These are phyloP conservation scores for Anoplophora glabripennis DNA, from an alignment of 1,140 invertebrate species.

Conservation along the genomic window DNA sequence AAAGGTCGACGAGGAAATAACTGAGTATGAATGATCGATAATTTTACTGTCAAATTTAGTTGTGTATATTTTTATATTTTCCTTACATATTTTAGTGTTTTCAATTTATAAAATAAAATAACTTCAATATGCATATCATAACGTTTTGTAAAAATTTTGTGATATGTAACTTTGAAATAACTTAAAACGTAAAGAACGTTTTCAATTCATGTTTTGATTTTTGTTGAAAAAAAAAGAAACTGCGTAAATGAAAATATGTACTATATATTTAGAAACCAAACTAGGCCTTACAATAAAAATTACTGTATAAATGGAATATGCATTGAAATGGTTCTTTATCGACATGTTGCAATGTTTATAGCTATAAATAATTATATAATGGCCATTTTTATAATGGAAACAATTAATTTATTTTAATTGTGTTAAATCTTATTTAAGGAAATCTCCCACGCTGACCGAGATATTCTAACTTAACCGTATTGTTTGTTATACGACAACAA, in stretches of 20 bases:
- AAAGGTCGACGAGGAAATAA: slow-evolving; percentile 15
- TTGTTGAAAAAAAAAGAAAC: too few relatives aligned
- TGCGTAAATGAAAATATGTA: too few relatives aligned
- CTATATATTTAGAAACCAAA: too few relatives aligned
- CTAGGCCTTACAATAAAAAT: not conserved
- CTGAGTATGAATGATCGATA: too few relatives aligned
- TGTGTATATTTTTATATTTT: slow-evolving; percentile 20
- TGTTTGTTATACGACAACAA: too few relatives aligned
- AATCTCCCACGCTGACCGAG: too few relatives aligned
- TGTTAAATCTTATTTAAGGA: too few relatives aligned
- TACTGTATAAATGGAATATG: not conserved
- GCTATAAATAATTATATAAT: slow-evolving; percentile 7
- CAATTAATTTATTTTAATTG: too few relatives aligned
- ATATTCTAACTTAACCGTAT: too few relatives aligned
- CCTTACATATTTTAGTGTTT: not conserved
- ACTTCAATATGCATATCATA: slow-evolving; percentile 2
- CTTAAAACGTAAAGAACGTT: too few relatives aligned
- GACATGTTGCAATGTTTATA: slow-evolving; percentile 5
- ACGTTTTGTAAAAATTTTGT: slow-evolving; percentile 3
- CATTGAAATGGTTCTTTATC: not conserved
- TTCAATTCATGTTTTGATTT: too few relatives aligned
- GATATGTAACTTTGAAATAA: not conserved
- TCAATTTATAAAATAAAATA: not conserved
- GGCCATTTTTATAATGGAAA: not conserved
- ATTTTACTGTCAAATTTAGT: not conserved